These are phyloP conservation scores for Agonopterix subpropinquella DNA, from an alignment of 2,888 invertebrate species.

Conservation along the genomic window DNA sequence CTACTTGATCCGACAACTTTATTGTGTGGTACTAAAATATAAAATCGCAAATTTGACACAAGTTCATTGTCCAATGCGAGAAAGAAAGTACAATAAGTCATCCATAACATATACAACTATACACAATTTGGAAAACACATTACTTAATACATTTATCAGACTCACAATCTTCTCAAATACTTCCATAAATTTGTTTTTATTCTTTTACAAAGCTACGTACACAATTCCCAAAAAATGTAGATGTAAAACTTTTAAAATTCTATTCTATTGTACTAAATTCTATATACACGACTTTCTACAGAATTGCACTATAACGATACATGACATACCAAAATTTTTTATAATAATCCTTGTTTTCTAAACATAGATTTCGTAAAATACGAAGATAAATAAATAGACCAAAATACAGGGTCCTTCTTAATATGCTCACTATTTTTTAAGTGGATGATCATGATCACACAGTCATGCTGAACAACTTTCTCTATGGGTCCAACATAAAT, in stretches of 20 bases:
- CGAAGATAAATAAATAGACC: no score
- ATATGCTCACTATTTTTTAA: no score
- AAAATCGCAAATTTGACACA: slow-evolving; percentile 54
- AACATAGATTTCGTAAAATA: no score
- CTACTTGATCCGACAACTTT: slow-evolving; percentile 39
- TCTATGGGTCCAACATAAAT: no score
- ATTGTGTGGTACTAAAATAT: slow-evolving; percentile 47
- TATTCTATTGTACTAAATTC: slow-evolving; percentile 9
- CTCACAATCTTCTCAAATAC: background rate
- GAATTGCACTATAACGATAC: slow-evolving; percentile 19
- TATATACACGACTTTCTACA: slow-evolving; percentile 36
- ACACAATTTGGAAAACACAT: slow-evolving; percentile 8
- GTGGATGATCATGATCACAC: no score
- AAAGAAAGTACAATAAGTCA: slow-evolving; percentile 11
- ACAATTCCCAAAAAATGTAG: no score
- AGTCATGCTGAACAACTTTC: no score
- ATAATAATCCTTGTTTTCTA: no score
- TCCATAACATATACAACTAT: slow-evolving; percentile 11
- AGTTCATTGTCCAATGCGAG: slow-evolving; percentile 15
- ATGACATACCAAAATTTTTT: slow-evolving; percentile 3
- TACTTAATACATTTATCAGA: no score
- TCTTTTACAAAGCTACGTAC: background rate
- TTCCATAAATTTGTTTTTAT: background rate
- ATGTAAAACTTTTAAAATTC: no score
- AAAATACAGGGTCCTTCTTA: no score